Conservation (phyloP, 2,888 invertebrate species). For the Melinaea marsaeus region DNA sequence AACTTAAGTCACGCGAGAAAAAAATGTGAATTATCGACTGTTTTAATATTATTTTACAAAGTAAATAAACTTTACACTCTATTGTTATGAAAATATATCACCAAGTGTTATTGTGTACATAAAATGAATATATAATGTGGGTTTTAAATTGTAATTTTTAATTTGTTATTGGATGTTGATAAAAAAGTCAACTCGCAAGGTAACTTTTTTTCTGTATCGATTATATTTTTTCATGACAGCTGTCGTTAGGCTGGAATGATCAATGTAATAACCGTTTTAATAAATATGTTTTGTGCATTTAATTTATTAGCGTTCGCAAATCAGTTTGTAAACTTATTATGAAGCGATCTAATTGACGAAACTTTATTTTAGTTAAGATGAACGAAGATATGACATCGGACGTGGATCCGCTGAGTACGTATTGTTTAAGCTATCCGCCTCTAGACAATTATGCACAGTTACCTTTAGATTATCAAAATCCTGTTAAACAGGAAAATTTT, state of each 20-base stretch:
- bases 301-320: too few relatives aligned
- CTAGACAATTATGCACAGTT: constrained; percentile 28
- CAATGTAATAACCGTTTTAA: neutral
- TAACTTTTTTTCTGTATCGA: constrained; percentile 28
- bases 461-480: constrained; percentile 19
- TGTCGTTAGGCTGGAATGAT: constrained; percentile 22
- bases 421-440: constrained; percentile 43
- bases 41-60: constrained; percentile 40
- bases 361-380: constrained; percentile 38
- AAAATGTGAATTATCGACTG: constrained; percentile 48
- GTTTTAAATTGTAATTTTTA: constrained; percentile 13
- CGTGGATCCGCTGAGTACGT: constrained; percentile 55
- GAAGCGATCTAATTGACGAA: constrained; percentile 6
- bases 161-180: constrained; percentile 25
- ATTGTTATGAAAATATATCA: constrained; percentile 15
- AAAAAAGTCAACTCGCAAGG: constrained; percentile 19
- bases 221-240: constrained; percentile 21
- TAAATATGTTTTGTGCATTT: too few relatives aligned
- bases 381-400: constrained; percentile 43
- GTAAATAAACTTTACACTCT: constrained; percentile 36
- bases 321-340: neutral
- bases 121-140: constrained; percentile 22
- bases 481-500: constrained; percentile 25
- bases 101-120: constrained; percentile 21
- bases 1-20: constrained; percentile 50